Conservation (phyloP, 2,888 invertebrate species). For the Tholera decimalis region DNA sequence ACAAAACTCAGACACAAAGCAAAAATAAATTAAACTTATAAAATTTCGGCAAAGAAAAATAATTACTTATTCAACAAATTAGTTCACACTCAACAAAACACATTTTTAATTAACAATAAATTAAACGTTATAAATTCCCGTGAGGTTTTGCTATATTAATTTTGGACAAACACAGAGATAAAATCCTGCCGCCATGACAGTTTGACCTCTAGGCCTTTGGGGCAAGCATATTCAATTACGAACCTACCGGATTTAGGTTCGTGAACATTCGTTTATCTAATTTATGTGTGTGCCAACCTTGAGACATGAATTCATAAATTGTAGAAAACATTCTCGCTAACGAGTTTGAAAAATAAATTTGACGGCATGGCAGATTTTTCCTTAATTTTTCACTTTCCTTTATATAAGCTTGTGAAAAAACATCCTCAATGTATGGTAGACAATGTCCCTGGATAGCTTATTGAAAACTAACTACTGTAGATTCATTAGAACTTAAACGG, state of each 20-base stretch:
- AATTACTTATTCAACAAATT: constrained; percentile 37
- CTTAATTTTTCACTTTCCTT: too few relatives aligned
- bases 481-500: too few relatives aligned
- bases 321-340: not conserved
- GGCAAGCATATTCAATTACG: constrained; percentile 62
- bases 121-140: constrained; percentile 44
- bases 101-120: constrained; percentile 55
- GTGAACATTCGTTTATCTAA: constrained; percentile 62
- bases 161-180: constrained; percentile 46
- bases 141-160: constrained; percentile 40
- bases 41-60: constrained; percentile 20
- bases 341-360: constrained; percentile 9
- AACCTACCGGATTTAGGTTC: constrained; percentile 55
- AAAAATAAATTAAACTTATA: constrained; percentile 15
- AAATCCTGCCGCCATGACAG: constrained; percentile 52
- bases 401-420: too few relatives aligned
- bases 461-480: too few relatives aligned
- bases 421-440: too few relatives aligned
- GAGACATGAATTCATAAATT: constrained; percentile 26
- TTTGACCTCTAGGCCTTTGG: constrained; percentile 39
- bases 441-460: too few relatives aligned
- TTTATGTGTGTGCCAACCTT: constrained; percentile 39
- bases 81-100: constrained; percentile 42
- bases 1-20: constrained; percentile 18
- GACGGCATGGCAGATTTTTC: too few relatives aligned